Evolutionary conservation across 2,888 invertebrate genomes (phyloP).

Genomic region (Scaptomyza cyrtandrae): DNA sequence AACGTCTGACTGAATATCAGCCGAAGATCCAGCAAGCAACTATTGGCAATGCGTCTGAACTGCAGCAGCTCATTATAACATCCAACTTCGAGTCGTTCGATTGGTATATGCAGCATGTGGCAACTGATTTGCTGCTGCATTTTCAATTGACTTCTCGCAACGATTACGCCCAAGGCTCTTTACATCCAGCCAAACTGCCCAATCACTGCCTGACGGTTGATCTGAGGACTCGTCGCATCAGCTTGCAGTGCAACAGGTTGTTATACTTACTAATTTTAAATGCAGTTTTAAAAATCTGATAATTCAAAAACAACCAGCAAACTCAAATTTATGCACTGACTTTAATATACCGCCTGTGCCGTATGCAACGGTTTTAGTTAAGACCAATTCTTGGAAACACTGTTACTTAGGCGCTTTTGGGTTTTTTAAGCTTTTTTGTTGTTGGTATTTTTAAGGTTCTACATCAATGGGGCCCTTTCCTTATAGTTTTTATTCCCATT

Average conservation of each 20-base stretch:
- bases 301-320: too few species aligned
- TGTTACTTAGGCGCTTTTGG: too few species aligned
- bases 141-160: conserved; percentile 94
- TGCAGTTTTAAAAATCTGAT: too few species aligned
- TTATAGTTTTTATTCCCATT: too few species aligned
- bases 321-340: too few species aligned
- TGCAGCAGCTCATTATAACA: background rate
- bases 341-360: too few species aligned
- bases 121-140: conserved; percentile 92
- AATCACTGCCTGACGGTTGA: conserved; percentile 86
- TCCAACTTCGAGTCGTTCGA: conserved; percentile 89
- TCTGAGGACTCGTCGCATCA: conserved; percentile 27
- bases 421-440: too few species aligned
- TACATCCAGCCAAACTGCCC: conserved; percentile 86
- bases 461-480: too few species aligned
- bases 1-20: conserved; percentile 92
- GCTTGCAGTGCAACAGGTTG: conserved; percentile 59
- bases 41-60: conserved; percentile 32
- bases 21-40: conserved; percentile 90
- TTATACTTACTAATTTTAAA: too few species aligned
- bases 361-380: too few species aligned
- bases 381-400: too few species aligned
- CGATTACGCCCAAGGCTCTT: conserved; percentile 91
- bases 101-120: conserved; percentile 96
- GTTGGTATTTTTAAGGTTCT: too few species aligned